Base-by-base conservation (phyloP, 1,140 invertebrate species). In the Temnothorax nylanderi region DNA sequence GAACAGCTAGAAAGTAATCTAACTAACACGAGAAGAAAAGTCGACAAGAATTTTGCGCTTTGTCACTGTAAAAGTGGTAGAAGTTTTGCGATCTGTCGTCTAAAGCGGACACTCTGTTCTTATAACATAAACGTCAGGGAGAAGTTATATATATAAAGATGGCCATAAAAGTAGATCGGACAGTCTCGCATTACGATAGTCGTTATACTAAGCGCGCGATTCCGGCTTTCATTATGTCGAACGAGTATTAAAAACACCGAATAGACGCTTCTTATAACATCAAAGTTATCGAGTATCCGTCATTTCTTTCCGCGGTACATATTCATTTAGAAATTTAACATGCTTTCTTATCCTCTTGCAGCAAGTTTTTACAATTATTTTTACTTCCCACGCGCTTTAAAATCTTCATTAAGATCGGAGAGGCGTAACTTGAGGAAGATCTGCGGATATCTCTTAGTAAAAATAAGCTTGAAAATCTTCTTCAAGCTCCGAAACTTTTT, bases 41-140 rank as follows among this genome's bases (percentile, higher is more conserved):
- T 62, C 10, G 75, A 32, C 16, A 47, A 44, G 10, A 77, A 62
- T 77, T 77, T 77, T 44, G 75, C 21, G 56, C 75, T 77, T 77
- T 62, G 75, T 60, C 75, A 77, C 21, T n/a, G 41, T 47, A 77
- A 77, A 77, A 77, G 34, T 58, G 47, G 18, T 72, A 18, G 3
- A 77, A 77, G 8, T 77, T 75, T 51, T 32, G 41, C 41, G 26
- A 26, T 5, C 34, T 51, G 32, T 47, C 75, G 41, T 62, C 4
- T 62, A 44, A 32, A 62, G 6, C 37, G 62, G 34, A 4, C 18
- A 58, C n/a, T 37, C 11, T 21, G 32, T 37, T 77, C 34, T 62
- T 44, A 32, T 47, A 77, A 75, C 51, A 41, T 32, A 72, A 26
- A 51, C 58, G 16, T 77, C 41, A 16, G 41, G 5, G 6, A 32